Evolutionary conservation across 2,797 vertebrate genomes (phyloP), one percentile per base, ranked within the genome.

Genomic region (Percopsis omiscomaycus): DNA sequence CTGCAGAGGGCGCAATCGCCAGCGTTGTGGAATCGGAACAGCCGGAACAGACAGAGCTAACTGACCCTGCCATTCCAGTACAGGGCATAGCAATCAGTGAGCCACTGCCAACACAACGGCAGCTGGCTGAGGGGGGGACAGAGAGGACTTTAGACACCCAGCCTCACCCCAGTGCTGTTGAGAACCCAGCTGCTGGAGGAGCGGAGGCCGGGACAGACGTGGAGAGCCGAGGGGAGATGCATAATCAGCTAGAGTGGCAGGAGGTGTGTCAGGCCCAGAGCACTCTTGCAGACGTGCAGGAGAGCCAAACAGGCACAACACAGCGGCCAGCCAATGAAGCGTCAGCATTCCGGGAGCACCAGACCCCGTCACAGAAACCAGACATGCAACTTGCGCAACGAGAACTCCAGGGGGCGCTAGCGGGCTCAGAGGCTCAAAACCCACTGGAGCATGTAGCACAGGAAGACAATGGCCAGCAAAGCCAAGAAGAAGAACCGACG

Each of bases 11-110:
- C 1, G 55, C n/a, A 9, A 56, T 47, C 12, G 55, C 64, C 29
- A 66, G 64, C 74, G 76, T 72, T 75, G 78, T 82, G 84, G 61
- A 67, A 30, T 50, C 66, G 55, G 49, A 50, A 15, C 32, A 14
- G 55, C 52, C 73, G 0, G 72, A 82, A 57, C 62, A 66, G 58
- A 74, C 77, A 73, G 64, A 70, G 50, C 69, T 32, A 66, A 68
- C 77, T 83, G 83, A 55, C 67, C 45, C 64, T 15, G 48, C 73
- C 51, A 61, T 64, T 47, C 15, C 64, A 22, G 61, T 14, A 29
- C 71, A 74, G 66, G 60, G 54, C 13, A 59, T 3, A 59, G 44
- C 60, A 5, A 5, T n/a, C 32, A 27, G 50, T 8, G 51, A 22
- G 2, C 15, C 44, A 0, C 50, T 47, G 37, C 56, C 28, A 29